phyloP scores from a whole-genome alignment of 2,888 invertebrate genomes.

The Hipparchia semele region DNA sequence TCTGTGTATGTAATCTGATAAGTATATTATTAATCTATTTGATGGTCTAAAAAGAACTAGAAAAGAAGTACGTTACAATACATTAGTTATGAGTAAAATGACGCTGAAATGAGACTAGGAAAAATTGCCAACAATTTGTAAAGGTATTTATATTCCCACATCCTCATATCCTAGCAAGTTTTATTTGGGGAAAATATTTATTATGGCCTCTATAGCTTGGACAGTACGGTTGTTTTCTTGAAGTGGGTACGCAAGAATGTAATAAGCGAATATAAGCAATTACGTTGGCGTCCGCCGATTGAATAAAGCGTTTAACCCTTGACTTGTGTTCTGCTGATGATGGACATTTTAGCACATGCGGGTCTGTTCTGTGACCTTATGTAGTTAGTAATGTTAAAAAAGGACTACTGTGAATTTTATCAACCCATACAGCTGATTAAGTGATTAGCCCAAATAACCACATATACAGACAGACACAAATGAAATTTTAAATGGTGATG shows the following conservation, averaged over 20 bases:
- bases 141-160: conserved; percentile 40
- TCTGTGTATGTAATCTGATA: no score
- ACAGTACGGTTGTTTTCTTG: conserved; percentile 48
- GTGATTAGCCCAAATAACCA: no score
- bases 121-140: conserved; percentile 27
- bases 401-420: background rate
- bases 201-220: conserved; percentile 44
- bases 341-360: conserved; percentile 1
- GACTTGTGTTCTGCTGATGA: conserved; percentile 43
- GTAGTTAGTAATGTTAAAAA: background rate
- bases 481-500: no score
- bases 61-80: no score
- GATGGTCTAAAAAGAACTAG: no score
- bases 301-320: conserved; percentile 73
- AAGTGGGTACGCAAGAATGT: conserved; percentile 47
- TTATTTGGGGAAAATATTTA: conserved; percentile 8
- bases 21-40: no score
- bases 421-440: no score
- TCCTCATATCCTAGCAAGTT: conserved; percentile 42
- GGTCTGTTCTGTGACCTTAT: background rate
- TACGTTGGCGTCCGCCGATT: conserved; percentile 72
- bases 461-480: no score
- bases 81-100: background rate
- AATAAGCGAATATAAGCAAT: conserved; percentile 67
- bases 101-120: background rate